Base-by-base conservation (phyloP, 2,888 invertebrate genomes). In the Stictocephala bisonia region DNA sequence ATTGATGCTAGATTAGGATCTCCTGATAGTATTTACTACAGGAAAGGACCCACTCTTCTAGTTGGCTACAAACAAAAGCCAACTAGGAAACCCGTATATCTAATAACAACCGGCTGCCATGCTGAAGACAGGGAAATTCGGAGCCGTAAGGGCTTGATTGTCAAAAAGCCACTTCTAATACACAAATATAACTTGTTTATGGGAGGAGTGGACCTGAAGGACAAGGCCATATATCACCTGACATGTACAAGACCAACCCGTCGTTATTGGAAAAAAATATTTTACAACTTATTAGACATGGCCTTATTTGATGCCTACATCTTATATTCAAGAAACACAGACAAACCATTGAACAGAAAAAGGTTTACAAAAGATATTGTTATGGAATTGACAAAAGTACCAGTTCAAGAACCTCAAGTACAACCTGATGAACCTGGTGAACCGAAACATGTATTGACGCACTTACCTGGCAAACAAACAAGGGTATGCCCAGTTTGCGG, bases 271-370 rank as follows among this genome's bases (percentile, higher is more conserved):
- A n/a, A 58, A 11, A 3, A 58, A 24, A 13, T 26, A 27, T 24
- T 58, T 27, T 26, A 27, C 27, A 58, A 58, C 27, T 22, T 58
- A 11, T 27, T 27, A 7, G 58, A 58, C 27, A 58, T 58, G 24
- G n/a, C 58, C 4, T n/a, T 58, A 13, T 27, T 58, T 3, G 18
- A 58, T 7, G 24, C 58, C n/a, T 58, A 6, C 13, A 27, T 58
- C 2, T 26, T 58, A 24, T 58, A 27, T 27, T 15, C 11, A 24
- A 24, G 13, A n/a, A 58, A 58, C 18, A 58, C 58, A 1, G 29
- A 27, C 29, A 44, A 44, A 7, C 9, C 44, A 44, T n/a, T n/a
- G n/a, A n/a, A n/a, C n/a, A n/a, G n/a, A n/a, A n/a, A n/a, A n/a
- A n/a, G n/a, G n/a, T n/a, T n/a, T n/a, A n/a, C n/a, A n/a, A n/a